phyloP scores from a whole-genome alignment of 2,113 vertebrate species.

The Elachura formosa region DNA sequence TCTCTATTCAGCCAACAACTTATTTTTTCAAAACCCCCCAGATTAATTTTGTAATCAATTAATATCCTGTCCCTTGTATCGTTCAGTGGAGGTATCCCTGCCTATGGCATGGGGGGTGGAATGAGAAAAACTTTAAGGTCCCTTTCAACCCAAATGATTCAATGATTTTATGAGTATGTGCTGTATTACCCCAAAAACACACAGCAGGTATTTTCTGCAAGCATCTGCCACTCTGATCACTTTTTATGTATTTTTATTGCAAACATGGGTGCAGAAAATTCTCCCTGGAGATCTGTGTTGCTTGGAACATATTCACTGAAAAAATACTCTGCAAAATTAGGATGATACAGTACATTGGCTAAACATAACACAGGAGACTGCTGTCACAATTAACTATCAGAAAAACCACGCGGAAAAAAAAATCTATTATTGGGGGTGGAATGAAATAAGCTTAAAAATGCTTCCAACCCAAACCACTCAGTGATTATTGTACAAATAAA shows the following conservation, averaged over 20 bases:
- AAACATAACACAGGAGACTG: accelerated
- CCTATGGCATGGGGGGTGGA: neutral
- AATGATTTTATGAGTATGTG: accelerated
- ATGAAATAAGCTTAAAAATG: neutral
- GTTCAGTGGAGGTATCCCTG: neutral
- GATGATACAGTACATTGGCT: neutral
- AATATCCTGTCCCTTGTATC: neutral
- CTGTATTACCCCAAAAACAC: neutral
- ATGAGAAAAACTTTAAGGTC: neutral
- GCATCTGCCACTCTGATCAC: neutral
- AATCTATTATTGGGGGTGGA: accelerated
- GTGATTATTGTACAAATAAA: neutral
- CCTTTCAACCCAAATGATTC: neutral
- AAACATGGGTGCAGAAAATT: neutral
- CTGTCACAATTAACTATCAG: neutral
- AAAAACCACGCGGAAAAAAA: accelerated
- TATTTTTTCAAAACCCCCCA: neutral
- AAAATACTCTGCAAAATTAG: neutral
- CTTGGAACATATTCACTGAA: neutral
- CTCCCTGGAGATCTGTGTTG: neutral
- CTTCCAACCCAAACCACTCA: neutral
- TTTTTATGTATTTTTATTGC: neutral
- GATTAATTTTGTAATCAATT: neutral
- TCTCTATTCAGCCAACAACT: neutral
- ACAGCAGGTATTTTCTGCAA: neutral